These are phyloP conservation scores for Drosophila lutescens DNA, from an alignment of 2,888 invertebrate genomes.

Conservation along the genomic window DNA sequence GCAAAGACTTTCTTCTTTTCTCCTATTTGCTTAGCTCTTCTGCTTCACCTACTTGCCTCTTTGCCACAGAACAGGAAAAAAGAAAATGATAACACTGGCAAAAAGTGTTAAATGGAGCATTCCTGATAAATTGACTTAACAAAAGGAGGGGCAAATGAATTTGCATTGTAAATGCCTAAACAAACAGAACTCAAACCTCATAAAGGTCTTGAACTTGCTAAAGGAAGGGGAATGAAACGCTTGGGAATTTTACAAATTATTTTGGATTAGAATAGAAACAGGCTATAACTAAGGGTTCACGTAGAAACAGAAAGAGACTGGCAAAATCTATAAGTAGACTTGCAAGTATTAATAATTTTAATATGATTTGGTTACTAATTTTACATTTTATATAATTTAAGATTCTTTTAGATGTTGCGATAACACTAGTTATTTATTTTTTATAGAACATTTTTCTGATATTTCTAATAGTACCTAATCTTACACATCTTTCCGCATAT, in stretches of 20 bases:
- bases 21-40: slow-evolving; percentile 44
- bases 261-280: neutral
- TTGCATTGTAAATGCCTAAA: slow-evolving; percentile 77
- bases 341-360: neutral
- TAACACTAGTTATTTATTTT: too few species aligned
- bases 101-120: slow-evolving; percentile 79
- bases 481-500: too few species aligned
- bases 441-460: too few species aligned
- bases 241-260: slow-evolving; percentile 14
- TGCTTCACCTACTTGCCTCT: slow-evolving; percentile 9
- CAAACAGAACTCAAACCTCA: slow-evolving; percentile 57
- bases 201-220: slow-evolving; percentile 30
- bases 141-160: slow-evolving; percentile 61
- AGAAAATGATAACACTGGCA: slow-evolving; percentile 13
- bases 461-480: too few species aligned
- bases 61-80: slow-evolving; percentile 1
- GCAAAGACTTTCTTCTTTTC: slow-evolving; percentile 32
- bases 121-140: slow-evolving; percentile 71
- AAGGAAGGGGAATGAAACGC: slow-evolving; percentile 2
- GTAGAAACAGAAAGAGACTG: neutral
- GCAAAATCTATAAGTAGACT: neutral
- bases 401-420: too few species aligned
- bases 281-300: neutral
- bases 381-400: too few species aligned
- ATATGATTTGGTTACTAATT: too few species aligned